Evolutionary conservation across 2,888 invertebrate genomes (phyloP), one percentile per base, ranked within the genome.

Genomic region (Dasypolia templi): DNA sequence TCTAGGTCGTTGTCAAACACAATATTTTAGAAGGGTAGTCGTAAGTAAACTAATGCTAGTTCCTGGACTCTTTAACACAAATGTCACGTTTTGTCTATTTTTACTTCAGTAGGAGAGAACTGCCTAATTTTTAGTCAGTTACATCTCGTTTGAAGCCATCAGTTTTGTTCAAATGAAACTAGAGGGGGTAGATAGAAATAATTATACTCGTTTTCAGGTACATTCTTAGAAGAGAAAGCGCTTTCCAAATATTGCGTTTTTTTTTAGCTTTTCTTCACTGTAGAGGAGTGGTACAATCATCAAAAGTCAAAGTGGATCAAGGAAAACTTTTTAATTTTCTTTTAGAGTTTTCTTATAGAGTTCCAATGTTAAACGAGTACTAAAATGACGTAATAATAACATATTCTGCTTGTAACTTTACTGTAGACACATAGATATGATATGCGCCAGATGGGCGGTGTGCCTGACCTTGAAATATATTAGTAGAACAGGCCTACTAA

Each of bases 1-100:
- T 72, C 81, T 64, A 35, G 85, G 87, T 85, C 77, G 77, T 79
- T 86, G 83, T 86, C 79, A 79, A 74, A 82, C 69, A 82, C 68
- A 74, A 79, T 81, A 78, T 86, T 84, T 78, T 68, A 12, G 55
- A n/a, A 49, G 39, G 63, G 62, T 59, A 55, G 26, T 67, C 42
- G n/a, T 72, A 77, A 75, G 76, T 77, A 78, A 82, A 87, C 71
- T 85, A 72, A 78, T 83, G 75, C 63, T 76, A 72, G 65, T 86
- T 76, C 56, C 49, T 66, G 32, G 35, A 73, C 58, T 62, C 32
- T 35, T 85, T 78, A 62, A 29, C 58, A 79, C 65, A 64, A 71
- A 53, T 59, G 75, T 78, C 87, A 83, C 83, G 78, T 87, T 46
- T 53, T 32, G 11, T 11, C 42, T 44, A 72, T 71, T 79, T 58